Conservation (phyloP, 2,888 invertebrate genomes). For the Liodrosophila aerea region DNA sequence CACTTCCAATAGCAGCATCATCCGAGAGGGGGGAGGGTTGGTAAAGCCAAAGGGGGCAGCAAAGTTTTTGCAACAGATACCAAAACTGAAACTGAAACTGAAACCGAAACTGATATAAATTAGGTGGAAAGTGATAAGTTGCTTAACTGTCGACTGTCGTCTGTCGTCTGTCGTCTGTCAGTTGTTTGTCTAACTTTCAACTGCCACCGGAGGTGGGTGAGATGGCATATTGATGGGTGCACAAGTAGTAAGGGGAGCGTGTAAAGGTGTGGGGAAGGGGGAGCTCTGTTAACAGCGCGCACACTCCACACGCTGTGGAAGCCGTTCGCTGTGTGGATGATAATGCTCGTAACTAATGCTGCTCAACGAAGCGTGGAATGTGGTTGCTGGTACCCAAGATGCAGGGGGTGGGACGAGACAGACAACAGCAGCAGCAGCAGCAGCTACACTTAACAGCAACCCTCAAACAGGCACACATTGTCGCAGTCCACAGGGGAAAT, state of each 20-base stretch:
- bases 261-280: background rate
- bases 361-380: conserved; percentile 46
- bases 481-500: conserved; percentile 60
- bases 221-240: background rate
- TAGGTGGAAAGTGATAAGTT: conserved; percentile 75
- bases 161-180: conserved; percentile 29
- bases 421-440: conserved; percentile 7
- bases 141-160: conserved; percentile 16
- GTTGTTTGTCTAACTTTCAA: conserved; percentile 65
- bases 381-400: conserved; percentile 12
- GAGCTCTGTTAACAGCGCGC: conserved; percentile 45
- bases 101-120: conserved; percentile 72
- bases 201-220: conserved; percentile 24
- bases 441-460: conserved; percentile 52
- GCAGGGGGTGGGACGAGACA: background rate
- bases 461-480: conserved; percentile 27
- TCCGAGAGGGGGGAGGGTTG: conserved; percentile 2
- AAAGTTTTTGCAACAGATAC: conserved; percentile 55
- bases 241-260: no score
- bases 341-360: conserved; percentile 53
- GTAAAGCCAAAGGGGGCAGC: conserved; percentile 11
- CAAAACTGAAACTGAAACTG: conserved; percentile 49
- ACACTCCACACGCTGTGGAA: conserved; percentile 58
- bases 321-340: conserved; percentile 62
- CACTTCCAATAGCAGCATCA: conserved; percentile 46